Percentiles rank a stretch among this genome's conserved stretches.
These are phyloP conservation scores for Halcyon chelicuti DNA, from an alignment of 2,797 vertebrate genomes.

Conservation along the genomic window DNA sequence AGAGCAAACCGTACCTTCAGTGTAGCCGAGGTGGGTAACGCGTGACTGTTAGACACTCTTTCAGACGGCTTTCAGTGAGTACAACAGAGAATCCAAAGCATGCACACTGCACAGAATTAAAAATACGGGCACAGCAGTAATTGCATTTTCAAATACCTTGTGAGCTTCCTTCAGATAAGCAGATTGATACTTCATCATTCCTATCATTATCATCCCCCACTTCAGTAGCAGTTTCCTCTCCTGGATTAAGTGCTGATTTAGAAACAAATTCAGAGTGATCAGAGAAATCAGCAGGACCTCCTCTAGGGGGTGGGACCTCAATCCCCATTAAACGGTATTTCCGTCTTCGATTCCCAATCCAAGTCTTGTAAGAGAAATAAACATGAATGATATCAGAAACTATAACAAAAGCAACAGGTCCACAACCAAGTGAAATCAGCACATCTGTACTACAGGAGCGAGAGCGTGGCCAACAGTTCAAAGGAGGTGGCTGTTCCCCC, in stretches of 20 bases:
- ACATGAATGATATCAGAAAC: slow-evolving; percentile 63
- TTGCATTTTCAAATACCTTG: slow-evolving; percentile 79
- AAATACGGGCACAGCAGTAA: slow-evolving; percentile 36
- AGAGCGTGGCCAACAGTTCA: background rate
- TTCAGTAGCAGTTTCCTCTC: slow-evolving; percentile 85
- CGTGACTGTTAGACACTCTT: background rate
- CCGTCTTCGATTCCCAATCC: slow-evolving; percentile 98
- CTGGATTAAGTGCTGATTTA: slow-evolving; percentile 83
- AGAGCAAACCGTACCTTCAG: slow-evolving; percentile 2
- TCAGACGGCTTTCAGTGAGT: background rate
- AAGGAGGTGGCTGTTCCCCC: background rate
- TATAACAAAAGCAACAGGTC: slow-evolving; percentile 53
- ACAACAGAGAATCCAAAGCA: slow-evolving; percentile 54
- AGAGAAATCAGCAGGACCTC: slow-evolving; percentile 92
- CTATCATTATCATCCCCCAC: slow-evolving; percentile 88
- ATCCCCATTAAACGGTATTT: slow-evolving; percentile 99
- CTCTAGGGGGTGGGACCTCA: slow-evolving; percentile 95
- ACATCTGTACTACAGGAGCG: background rate
- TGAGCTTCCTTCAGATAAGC: slow-evolving; percentile 92
- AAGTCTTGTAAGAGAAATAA: slow-evolving; percentile 88
- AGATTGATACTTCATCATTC: slow-evolving; percentile 89
- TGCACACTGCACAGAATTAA: slow-evolving; percentile 54
- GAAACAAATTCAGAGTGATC: slow-evolving; percentile 83
- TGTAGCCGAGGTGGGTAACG: background rate
- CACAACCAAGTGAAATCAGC: slow-evolving; percentile 36